Conservation (phyloP, 2,113 vertebrate genomes). For the western clawed frog (Xenopus tropicalis) region UCB_Xtro_10.0 CM004450.2:57241501-57242000, state of each 20-base stretch:
- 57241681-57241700: conserved; percentile 62
- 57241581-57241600: no score
- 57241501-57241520: no score
- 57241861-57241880: conserved; percentile 68
- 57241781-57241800: conserved; percentile 65
- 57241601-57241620: no score
- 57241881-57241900: conserved; percentile 60
- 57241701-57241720: conserved; percentile 53
- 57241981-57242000: conserved; percentile 67
- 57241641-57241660: conserved; percentile 27
- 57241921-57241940: conserved; percentile 73
- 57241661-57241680: conserved; percentile 34
- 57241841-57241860: conserved; percentile 59
- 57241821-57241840: conserved; percentile 55
- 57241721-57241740: conserved; percentile 47
- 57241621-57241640: conserved; percentile 3
- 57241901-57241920: conserved; percentile 68
- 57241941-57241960: conserved; percentile 68
- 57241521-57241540: no score
- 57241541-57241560: no score
- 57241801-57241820: conserved; percentile 61
- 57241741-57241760: conserved; percentile 47
- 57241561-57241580: no score
- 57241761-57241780: conserved; percentile 52
- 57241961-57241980: conserved; percentile 66